phyloP scores from a whole-genome alignment of 2,888 invertebrate species.

The Ceramica pisi region DNA sequence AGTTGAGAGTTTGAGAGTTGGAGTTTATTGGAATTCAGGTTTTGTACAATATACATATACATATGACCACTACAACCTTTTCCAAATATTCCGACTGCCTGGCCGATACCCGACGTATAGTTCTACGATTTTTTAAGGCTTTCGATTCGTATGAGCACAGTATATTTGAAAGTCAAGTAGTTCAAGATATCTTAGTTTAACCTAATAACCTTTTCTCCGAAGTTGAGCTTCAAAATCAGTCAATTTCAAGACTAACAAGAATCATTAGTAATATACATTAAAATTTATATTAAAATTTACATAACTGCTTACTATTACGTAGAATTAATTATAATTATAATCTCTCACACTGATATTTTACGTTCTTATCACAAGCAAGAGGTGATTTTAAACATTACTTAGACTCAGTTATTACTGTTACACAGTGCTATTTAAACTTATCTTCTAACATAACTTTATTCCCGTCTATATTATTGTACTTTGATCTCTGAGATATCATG shows the following conservation, averaged over 20 bases:
- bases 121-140: background rate
- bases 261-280: constrained; percentile 57
- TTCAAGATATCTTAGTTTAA: background rate
- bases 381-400: constrained; percentile 57
- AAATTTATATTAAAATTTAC: constrained; percentile 53
- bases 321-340: constrained; percentile 57
- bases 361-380: constrained; percentile 69
- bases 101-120: background rate
- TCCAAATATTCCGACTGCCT: background rate
- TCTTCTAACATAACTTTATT: constrained; percentile 52
- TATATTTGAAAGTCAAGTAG: background rate
- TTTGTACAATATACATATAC: too few species aligned
- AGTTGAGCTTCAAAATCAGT: constrained; percentile 69
- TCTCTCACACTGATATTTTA: constrained; percentile 52
- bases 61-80: background rate
- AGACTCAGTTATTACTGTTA: constrained; percentile 65
- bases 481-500: constrained; percentile 49
- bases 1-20: too few species aligned
- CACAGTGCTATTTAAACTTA: constrained; percentile 60
- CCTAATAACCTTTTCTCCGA: constrained; percentile 15
- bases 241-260: constrained; percentile 70
- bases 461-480: constrained; percentile 60
- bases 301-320: constrained; percentile 56
- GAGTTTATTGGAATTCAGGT: too few species aligned
- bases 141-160: background rate